Evolutionary conservation across 2,888 invertebrate species (phyloP).

Genomic region (Formica aserva): DNA sequence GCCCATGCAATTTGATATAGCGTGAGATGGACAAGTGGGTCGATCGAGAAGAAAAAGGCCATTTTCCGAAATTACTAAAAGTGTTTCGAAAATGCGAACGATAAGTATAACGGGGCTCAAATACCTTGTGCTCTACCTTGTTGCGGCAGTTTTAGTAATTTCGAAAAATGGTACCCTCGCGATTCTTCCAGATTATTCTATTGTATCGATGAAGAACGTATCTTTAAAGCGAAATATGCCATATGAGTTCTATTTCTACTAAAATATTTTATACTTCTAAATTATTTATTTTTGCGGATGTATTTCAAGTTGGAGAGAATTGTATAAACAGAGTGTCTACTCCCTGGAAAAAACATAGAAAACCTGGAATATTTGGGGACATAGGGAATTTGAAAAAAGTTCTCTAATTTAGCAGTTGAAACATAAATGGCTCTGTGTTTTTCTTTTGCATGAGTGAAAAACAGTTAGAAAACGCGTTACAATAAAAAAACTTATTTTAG

Average conservation of each 20-base stretch:
- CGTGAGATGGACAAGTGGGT: not conserved
- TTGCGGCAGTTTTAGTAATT: constrained; percentile 21
- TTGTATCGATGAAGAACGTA: not conserved
- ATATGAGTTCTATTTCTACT: not conserved
- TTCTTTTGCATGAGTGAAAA: no score
- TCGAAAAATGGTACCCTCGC: constrained; percentile 10
- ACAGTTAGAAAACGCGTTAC: no score
- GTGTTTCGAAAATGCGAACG: constrained; percentile 22
- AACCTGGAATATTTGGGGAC: no score
- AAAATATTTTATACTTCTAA: not conserved
- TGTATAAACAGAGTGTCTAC: no score
- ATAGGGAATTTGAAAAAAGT: no score
- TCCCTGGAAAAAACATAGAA: no score
- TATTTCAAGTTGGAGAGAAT: not conserved
- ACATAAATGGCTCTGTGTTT: no score
- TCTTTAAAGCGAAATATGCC: not conserved
- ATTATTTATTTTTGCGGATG: not conserved
- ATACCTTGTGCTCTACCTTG: not conserved
- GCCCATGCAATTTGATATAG: constrained; percentile 12
- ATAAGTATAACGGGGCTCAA: constrained; percentile 6
- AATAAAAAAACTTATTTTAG: no score
- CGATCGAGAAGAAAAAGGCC: not conserved
- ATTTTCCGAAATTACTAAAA: constrained; percentile 29
- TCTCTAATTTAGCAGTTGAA: no score
- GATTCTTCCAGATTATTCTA: not conserved